Conservation (phyloP, 2,113 vertebrate genomes). For the Neoarius graeffei region DNA sequence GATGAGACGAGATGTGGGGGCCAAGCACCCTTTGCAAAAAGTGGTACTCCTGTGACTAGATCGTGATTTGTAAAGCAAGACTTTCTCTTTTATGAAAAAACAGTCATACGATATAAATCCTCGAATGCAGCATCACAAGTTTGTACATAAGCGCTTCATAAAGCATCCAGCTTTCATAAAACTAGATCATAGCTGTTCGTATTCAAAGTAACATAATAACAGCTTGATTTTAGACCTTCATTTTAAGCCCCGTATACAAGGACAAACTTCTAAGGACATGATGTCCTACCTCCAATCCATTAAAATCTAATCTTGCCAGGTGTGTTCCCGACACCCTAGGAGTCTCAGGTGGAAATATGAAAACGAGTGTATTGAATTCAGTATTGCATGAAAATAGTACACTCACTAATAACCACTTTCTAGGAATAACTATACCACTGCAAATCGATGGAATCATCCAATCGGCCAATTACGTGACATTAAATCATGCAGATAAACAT, state of each 20-base stretch:
- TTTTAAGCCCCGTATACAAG: slow-evolving; percentile 6
- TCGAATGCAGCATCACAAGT: neutral
- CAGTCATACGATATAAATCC: neutral
- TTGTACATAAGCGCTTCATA: neutral
- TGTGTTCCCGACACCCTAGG: neutral
- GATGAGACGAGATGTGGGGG: too few species aligned
- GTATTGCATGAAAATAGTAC: neutral
- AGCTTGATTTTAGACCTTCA: neutral
- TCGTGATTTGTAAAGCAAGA: neutral
- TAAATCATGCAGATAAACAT: neutral
- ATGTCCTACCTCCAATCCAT: slow-evolving; percentile 37
- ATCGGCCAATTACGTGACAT: neutral
- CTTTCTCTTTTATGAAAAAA: neutral
- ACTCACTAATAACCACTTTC: neutral
- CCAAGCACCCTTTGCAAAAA: too few species aligned
- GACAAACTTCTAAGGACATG: slow-evolving; percentile 33
- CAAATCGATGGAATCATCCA: neutral
- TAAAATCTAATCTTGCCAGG: slow-evolving; percentile 24
- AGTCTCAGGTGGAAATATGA: neutral
- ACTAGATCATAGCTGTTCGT: too few species aligned
- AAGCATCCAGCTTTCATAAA: neutral
- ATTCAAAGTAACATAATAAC: neutral
- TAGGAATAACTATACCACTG: neutral
- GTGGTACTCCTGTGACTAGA: neutral
- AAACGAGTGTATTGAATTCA: neutral